Base-by-base conservation (phyloP, 2,113 vertebrate species). In the Lycocorax pyrrhopterus region DNA sequence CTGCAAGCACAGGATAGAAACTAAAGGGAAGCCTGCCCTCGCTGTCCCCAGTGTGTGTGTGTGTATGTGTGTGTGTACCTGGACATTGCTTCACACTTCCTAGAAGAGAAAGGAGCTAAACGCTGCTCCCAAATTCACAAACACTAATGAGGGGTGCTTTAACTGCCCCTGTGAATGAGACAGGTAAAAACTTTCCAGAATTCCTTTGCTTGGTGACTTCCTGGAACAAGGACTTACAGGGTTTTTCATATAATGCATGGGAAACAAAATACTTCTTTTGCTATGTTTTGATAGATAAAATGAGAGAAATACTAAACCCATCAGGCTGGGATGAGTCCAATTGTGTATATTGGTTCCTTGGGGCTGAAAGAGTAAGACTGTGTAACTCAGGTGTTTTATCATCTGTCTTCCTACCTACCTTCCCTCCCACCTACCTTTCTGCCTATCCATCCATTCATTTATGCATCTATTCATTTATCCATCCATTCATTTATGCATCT, bases 41-140 rank as follows among this genome's bases (percentile, higher is more conserved):
- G 0, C 2, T 27, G 39, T 4, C 49, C 39, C 52, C 7, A 2
- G 14, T 7, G 2, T 5, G 10, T 23, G 18, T 6, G 39, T 39
- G 39, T 39, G 39, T 39, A 11, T 39, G 16, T 35, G 47, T n/a
- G 5, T 17, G 5, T 12, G 8, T 10, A 3, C 19, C 3, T 11
- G 46, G 21, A 2, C 7, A 6, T 4, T 9, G 8, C 39, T 43
- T 26, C 8, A 27, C 26, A 5, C n/a, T 35, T 19, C 62, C 58
- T 6, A 2, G 41, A 16, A 6, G 10, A 15, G 13, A 20, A 27
- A 30, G 9, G 29, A 46, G 19, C 1, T 26, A 6, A 37, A 53
- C 4, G 2, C 19, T 16, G 27, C 51, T 53, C 66, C 64, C 30
- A 8, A 39, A 26, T 12, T 21, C 39, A 12, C 10, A 6, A 1